phyloP scores from a whole-genome alignment of 2,113 vertebrate genomes.

The Candoia aspera region DNA sequence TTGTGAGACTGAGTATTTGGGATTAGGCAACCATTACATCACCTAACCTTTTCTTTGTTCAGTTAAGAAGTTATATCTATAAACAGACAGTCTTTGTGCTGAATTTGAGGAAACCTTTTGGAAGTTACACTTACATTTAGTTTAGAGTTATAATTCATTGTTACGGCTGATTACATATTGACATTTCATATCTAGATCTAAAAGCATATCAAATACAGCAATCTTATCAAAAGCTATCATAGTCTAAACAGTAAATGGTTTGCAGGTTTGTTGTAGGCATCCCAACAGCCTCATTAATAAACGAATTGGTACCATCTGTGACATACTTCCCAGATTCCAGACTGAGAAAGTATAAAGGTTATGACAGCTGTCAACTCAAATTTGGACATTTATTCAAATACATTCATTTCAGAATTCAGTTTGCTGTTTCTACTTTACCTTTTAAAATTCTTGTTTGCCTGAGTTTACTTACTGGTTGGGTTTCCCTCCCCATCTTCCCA shows the following conservation, averaged over 20 bases:
- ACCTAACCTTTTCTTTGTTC: not conserved
- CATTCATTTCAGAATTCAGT: not conserved
- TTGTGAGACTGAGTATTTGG: too few species aligned
- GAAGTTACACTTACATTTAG: not conserved
- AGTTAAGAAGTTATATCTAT: not conserved
- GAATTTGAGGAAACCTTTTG: not conserved
- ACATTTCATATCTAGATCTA: not conserved
- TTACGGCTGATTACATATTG: not conserved
- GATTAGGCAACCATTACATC: too few species aligned
- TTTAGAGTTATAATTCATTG: not conserved
- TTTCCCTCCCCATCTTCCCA: not conserved
- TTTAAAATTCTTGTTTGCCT: not conserved
- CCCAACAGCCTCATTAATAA: not conserved
- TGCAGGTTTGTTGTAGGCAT: not conserved
- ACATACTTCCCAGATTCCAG: not conserved
- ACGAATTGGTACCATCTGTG: not conserved
- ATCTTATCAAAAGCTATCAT: not conserved
- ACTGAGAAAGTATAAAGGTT: not conserved
- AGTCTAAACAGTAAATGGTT: not conserved
- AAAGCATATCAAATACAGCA: not conserved
- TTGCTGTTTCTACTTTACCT: not conserved
- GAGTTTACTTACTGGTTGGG: not conserved
- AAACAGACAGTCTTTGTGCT: not conserved
- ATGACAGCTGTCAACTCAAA: not conserved
- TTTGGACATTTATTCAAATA: slow-evolving; percentile 16